Evolutionary conservation across 2,113 vertebrate species (phyloP).

Genomic region (Daubentonia madagascariensis): DNA sequence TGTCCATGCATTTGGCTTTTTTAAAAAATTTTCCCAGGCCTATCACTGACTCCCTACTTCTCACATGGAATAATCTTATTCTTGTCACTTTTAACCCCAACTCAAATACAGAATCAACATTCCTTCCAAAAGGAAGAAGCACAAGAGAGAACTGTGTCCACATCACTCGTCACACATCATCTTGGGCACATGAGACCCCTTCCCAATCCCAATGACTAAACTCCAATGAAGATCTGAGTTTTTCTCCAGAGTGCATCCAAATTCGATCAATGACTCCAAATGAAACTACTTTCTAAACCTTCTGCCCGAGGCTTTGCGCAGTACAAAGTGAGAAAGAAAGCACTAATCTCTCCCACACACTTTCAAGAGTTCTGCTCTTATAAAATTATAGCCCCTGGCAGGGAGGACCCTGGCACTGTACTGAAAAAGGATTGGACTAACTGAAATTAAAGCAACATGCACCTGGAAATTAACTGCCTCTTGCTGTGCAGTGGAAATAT

Average conservation of each 20-base stretch:
- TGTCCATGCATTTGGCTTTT: neutral
- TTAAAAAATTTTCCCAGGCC: neutral
- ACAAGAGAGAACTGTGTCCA: neutral
- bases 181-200: neutral
- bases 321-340: slow-evolving; percentile 54
- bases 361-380: slow-evolving; percentile 72
- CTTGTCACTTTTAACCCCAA: slow-evolving; percentile 19
- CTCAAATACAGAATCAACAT: neutral
- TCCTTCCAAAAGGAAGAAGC: neutral
- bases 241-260: slow-evolving; percentile 42
- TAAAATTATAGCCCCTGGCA: slow-evolving; percentile 65
- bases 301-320: slow-evolving; percentile 38
- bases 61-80: neutral
- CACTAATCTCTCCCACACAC: slow-evolving; percentile 74
- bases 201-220: neutral
- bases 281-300: slow-evolving; percentile 51
- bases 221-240: slow-evolving; percentile 41
- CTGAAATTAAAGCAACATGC: slow-evolving; percentile 55
- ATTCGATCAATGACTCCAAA: slow-evolving; percentile 9
- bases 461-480: slow-evolving; percentile 77
- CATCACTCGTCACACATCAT: neutral
- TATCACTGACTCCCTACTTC: neutral
- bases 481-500: slow-evolving; percentile 70
- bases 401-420: slow-evolving; percentile 28
- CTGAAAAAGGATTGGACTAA: slow-evolving; percentile 69